Evolutionary conservation across 2,113 vertebrate genomes (phyloP).

Genomic region (Paratilapia polleni): DNA sequence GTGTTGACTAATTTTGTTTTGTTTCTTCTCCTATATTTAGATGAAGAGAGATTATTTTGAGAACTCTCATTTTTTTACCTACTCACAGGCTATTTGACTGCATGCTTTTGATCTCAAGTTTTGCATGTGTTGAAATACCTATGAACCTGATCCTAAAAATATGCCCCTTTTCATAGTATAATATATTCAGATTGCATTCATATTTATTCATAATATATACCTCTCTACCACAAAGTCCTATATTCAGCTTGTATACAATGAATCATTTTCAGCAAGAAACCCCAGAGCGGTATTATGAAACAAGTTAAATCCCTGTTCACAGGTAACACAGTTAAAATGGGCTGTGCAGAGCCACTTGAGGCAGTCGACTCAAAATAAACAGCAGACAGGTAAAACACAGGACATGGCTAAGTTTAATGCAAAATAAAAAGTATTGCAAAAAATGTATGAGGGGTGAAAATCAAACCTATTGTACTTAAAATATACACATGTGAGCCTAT

Average conservation of each 20-base stretch:
- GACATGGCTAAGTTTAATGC: neutral
- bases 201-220: constrained; percentile 52
- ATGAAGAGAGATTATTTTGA: constrained; percentile 48
- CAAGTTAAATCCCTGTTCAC: constrained; percentile 5
- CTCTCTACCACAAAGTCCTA: constrained; percentile 18
- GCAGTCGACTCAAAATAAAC: constrained; percentile 26
- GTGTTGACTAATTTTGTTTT: constrained; percentile 7
- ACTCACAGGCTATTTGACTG: constrained; percentile 28
- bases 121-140: constrained; percentile 49
- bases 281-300: constrained; percentile 17
- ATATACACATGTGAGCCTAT: too few species aligned
- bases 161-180: constrained; percentile 34
- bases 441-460: too few species aligned
- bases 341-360: neutral
- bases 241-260: constrained; percentile 30
- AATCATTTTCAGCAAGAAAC: constrained; percentile 23
- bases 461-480: too few species aligned
- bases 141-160: constrained; percentile 47
- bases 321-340: constrained; percentile 15
- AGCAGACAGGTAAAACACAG: constrained; percentile 30
- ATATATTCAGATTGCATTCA: constrained; percentile 54
- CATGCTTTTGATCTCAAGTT: constrained; percentile 57
- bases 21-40: constrained; percentile 34
- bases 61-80: constrained; percentile 38
- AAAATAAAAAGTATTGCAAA: neutral